Evolutionary conservation across 2,797 vertebrate species (phyloP).

Genomic region (Sphenopsis melanotis): DNA sequence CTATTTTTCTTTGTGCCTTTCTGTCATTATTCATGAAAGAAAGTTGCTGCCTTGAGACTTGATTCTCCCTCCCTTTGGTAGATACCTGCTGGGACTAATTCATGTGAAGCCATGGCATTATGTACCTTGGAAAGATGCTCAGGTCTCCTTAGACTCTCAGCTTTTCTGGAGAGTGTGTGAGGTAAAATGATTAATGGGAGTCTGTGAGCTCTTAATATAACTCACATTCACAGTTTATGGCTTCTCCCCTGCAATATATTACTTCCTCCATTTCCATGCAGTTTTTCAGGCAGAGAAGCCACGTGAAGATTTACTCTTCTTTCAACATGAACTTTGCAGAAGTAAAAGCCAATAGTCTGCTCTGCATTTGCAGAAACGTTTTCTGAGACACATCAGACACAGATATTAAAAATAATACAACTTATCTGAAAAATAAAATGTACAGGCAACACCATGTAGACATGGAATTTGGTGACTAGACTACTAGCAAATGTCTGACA

Average conservation of each 20-base stretch:
- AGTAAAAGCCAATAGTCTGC: neutral
- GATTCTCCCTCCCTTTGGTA: neutral
- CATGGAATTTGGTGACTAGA: neutral
- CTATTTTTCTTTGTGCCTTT: neutral
- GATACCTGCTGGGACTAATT: neutral
- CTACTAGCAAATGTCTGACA: neutral
- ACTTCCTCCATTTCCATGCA: neutral
- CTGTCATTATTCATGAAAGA: neutral
- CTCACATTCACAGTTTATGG: neutral
- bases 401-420: neutral
- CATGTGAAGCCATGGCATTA: neutral
- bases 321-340: neutral
- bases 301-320: neutral
- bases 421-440: neutral
- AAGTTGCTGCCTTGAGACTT: neutral
- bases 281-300: neutral
- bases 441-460: rapidly evolving
- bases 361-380: neutral
- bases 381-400: neutral
- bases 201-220: neutral
- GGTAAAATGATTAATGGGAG: neutral
- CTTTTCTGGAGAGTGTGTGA: neutral
- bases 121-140: neutral
- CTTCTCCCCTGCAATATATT: neutral
- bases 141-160: neutral